Evolutionary conservation across 53 echinoderm and acorn worm species (phyloP), one percentile per base, ranked within the genome.

Genomic region (Stichopus horrens): DNA sequence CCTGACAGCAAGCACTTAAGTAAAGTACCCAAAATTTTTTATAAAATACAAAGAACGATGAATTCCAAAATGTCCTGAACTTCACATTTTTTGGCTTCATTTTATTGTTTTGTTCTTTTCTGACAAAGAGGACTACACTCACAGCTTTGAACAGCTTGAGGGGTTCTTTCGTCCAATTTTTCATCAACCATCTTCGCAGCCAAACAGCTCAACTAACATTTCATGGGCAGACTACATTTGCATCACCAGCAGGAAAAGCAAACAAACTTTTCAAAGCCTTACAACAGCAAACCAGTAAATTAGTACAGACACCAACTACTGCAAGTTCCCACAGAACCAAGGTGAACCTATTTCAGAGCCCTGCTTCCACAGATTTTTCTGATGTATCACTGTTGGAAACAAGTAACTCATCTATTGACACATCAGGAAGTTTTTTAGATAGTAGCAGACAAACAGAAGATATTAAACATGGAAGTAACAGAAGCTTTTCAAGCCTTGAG

Each of bases 181-280:
- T 96, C 92, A 95, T 96, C 75, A 96, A 96, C 76, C 90, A 92
- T 83, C 76, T 96, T 10, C 84, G 96, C 23, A 93, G 93, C 63
- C 93, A 93, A 86, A 95, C 96, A 52, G 86, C 90, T 52, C 95
- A 96, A 74, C 92, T 96, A 51, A 89, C 93, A 14, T 93, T 92
- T 79, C 90, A 93, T 79, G 96, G 93, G 9, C 92, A 90, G 14
- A 83, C 92, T 60, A 56, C 90, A 18, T 93, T 92, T 60, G 91
- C 93, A 6, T 92, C 96, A 23, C 96, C 96, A 55, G 95, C 93
- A 23, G 88, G 94, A 90, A 96, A 94, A 37, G 93, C 96, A 74
- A 92, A 90, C 22, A 96, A 63, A 60, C 60, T 84, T 51, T 23
- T 63, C 83, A 19, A 86, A 55, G 57, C 91, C 55, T 88, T 84